Evolutionary conservation across 2,888 invertebrate genomes (phyloP).

Genomic region (Lasiommata megera): DNA sequence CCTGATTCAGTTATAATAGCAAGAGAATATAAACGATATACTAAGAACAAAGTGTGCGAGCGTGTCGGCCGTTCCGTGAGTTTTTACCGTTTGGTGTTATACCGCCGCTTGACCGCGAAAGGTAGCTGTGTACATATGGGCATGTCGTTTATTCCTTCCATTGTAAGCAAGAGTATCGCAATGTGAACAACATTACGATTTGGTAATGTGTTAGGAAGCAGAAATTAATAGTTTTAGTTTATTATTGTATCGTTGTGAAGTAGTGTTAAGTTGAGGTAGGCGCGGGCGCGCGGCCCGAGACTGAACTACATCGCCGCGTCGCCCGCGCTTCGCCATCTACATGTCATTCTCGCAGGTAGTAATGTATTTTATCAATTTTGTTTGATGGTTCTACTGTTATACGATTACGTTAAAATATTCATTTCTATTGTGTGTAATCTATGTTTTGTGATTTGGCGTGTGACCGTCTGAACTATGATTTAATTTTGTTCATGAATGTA

Average conservation of each 20-base stretch:
- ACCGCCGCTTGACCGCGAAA: conserved; percentile 36
- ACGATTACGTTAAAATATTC: conserved; percentile 53
- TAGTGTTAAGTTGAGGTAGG: conserved; percentile 72
- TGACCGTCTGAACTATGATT: conserved; percentile 57
- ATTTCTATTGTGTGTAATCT: conserved; percentile 72
- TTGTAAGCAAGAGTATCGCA: conserved; percentile 59
- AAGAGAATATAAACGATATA: conserved; percentile 3
- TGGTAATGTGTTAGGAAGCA: conserved; percentile 65
- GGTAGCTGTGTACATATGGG: conserved; percentile 62
- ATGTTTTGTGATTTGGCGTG: conserved; percentile 67
- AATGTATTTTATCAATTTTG: conserved; percentile 64
- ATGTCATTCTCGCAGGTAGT: conserved; percentile 62
- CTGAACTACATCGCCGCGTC: conserved; percentile 67
- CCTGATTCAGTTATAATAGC: background rate
- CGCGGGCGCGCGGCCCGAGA: conserved; percentile 68
- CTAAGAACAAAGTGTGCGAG: conserved; percentile 18
- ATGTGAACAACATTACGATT: conserved; percentile 51
- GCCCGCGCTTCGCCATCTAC: conserved; percentile 58
- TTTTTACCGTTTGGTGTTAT: conserved; percentile 23
- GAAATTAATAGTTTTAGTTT: conserved; percentile 74
- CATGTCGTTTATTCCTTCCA: conserved; percentile 74
- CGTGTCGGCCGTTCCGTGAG: conserved; percentile 26
- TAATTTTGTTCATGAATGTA: conserved; percentile 39
- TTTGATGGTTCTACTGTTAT: conserved; percentile 73
- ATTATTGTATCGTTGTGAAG: conserved; percentile 77